A percentile compares a stretch with the other conserved stretches of the same genome.
phyloP scores from a whole-genome alignment of 2,888 invertebrate genomes.

The Exocentrus adspersus region DNA sequence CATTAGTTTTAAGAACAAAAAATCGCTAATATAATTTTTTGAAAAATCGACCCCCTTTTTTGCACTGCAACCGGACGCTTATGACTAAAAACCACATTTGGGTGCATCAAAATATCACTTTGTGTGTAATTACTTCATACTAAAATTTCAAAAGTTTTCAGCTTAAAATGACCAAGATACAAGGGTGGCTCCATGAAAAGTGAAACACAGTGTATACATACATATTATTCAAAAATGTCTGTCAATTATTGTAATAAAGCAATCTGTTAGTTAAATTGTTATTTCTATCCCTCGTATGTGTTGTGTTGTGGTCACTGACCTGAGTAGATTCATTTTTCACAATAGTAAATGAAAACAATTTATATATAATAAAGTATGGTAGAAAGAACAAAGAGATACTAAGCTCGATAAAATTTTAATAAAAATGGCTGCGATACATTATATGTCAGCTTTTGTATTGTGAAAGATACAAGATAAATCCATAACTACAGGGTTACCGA shows the following conservation, averaged over 20 bases:
- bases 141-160: no score
- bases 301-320: constrained; percentile 5
- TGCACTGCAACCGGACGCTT: no score
- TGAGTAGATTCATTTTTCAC: constrained; percentile 24
- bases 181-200: no score
- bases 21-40: no score
- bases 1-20: no score
- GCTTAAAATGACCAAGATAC: no score
- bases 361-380: constrained; percentile 31
- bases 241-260: not conserved
- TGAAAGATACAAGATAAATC: constrained; percentile 44
- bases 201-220: no score
- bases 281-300: not conserved
- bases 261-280: not conserved
- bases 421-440: constrained; percentile 45
- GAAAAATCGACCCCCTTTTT: no score
- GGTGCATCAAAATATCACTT: no score
- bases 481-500: constrained; percentile 38
- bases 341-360: constrained; percentile 28
- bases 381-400: constrained; percentile 43
- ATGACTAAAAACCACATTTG: no score
- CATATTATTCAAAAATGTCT: no score
- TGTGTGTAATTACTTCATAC: no score
- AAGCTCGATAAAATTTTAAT: constrained; percentile 42
- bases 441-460: constrained; percentile 46